Conservation (phyloP, 2,888 invertebrate species). For the Rhingia campestris region DNA sequence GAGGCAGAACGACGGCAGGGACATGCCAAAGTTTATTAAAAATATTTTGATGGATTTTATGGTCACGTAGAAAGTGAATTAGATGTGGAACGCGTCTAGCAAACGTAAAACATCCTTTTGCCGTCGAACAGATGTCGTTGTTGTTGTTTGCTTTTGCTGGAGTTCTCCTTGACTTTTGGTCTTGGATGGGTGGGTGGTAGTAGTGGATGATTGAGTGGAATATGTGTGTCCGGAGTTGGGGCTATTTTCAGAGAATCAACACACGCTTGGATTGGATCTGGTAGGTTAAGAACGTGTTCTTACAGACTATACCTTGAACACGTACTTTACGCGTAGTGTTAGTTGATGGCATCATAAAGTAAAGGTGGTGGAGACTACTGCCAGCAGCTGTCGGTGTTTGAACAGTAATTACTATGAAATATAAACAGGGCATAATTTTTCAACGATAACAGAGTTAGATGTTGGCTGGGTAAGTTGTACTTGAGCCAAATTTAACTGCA, state of each 20-base stretch:
- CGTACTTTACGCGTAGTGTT: not conserved
- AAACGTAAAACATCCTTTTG: constrained; percentile 62
- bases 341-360: not conserved
- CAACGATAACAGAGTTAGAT: constrained; percentile 21
- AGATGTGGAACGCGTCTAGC: constrained; percentile 72
- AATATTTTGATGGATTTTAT: constrained; percentile 74
- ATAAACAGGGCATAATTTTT: constrained; percentile 50
- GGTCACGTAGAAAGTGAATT: constrained; percentile 74
- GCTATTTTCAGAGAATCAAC: constrained; percentile 18
- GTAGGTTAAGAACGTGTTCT: constrained; percentile 58
- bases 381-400: constrained; percentile 52
- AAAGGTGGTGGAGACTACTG: constrained; percentile 31
- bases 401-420: constrained; percentile 33
- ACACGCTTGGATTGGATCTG: constrained; percentile 52
- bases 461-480: not conserved
- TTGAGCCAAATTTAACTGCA: not conserved
- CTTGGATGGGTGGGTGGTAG: not conserved
- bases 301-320: constrained; percentile 46
- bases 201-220: constrained; percentile 63
- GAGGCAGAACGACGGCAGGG: constrained; percentile 5
- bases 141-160: not conserved
- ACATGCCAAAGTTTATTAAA: constrained; percentile 70
- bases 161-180: too few species aligned
- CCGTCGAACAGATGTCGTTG: constrained; percentile 51
- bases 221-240: not conserved